Conservation (phyloP, 2,113 vertebrate genomes). For the Natator depressus region DNA sequence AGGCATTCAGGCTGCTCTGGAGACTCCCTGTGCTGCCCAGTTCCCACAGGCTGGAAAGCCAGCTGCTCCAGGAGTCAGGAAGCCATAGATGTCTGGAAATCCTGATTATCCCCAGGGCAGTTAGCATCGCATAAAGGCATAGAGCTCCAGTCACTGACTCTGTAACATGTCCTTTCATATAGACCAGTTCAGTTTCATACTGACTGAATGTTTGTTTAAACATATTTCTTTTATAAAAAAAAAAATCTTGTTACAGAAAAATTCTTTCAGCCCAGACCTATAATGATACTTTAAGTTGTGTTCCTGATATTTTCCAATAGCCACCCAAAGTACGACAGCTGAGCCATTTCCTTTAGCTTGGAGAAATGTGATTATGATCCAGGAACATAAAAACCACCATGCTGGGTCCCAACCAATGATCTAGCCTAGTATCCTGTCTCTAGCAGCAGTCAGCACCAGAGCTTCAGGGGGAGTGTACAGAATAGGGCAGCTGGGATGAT, state of each 20-base stretch:
- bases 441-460: neutral
- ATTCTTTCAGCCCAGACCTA: neutral
- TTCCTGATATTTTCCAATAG: constrained; percentile 44
- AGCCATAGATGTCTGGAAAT: neutral
- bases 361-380: neutral
- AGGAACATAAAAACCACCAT: neutral
- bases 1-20: too few relatives aligned
- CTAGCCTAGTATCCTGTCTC: neutral
- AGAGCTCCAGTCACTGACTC: neutral
- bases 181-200: neutral
- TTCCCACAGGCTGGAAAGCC: neutral
- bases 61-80: too few relatives aligned
- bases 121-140: neutral
- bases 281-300: constrained; percentile 33
- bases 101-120: too few relatives aligned
- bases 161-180: neutral
- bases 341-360: constrained; percentile 35
- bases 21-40: too few relatives aligned
- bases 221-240: neutral
- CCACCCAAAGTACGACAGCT: constrained; percentile 50
- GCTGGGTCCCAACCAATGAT: neutral
- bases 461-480: neutral
- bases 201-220: constrained; percentile 13
- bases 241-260: constrained; percentile 8
- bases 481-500: neutral